These are phyloP conservation scores for Monochamus alternatus DNA, from an alignment of 2,888 invertebrate genomes.

Conservation along the genomic window DNA sequence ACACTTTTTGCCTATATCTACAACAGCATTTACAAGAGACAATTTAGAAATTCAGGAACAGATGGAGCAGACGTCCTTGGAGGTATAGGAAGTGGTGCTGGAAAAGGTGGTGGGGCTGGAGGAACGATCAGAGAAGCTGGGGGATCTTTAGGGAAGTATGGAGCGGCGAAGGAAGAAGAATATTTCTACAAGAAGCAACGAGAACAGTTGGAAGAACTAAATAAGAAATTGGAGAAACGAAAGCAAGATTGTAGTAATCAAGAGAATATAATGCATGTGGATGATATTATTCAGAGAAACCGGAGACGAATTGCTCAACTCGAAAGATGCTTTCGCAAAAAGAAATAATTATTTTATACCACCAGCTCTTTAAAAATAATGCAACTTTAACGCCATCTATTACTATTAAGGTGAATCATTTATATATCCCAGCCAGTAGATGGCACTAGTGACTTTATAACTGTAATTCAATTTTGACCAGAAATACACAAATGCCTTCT, in stretches of 20 bases:
- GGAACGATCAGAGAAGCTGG: slow-evolving; percentile 90
- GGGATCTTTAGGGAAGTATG: slow-evolving; percentile 90
- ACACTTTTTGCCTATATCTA: neutral
- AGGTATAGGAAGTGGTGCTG: slow-evolving; percentile 85
- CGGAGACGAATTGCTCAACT: slow-evolving; percentile 22
- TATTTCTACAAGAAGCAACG: slow-evolving; percentile 84
- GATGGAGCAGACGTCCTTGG: slow-evolving; percentile 67
- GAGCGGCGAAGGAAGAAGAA: slow-evolving; percentile 90
- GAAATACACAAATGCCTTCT: too few relatives aligned
- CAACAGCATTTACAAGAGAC: neutral
- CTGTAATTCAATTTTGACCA: too few relatives aligned
- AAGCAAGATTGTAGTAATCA: slow-evolving; percentile 31
- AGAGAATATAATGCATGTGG: slow-evolving; percentile 31
- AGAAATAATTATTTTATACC: slow-evolving; percentile 2
- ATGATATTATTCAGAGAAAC: slow-evolving; percentile 36
- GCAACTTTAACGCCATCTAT: neutral
- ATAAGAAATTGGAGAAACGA: slow-evolving; percentile 33
- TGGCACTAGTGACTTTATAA: too few relatives aligned
- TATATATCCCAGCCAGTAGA: neutral
- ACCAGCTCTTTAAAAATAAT: too few relatives aligned
- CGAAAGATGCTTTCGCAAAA: slow-evolving; percentile 19
- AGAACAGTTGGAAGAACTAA: slow-evolving; percentile 36
- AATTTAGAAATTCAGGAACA: neutral
- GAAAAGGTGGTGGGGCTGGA: slow-evolving; percentile 86
- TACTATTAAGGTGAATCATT: neutral